Percentiles rank a stretch among this genome's conserved stretches.
Evolutionary conservation across 2,113 vertebrate species (phyloP).

Genomic region (Gadus chalcogrammus): DNA sequence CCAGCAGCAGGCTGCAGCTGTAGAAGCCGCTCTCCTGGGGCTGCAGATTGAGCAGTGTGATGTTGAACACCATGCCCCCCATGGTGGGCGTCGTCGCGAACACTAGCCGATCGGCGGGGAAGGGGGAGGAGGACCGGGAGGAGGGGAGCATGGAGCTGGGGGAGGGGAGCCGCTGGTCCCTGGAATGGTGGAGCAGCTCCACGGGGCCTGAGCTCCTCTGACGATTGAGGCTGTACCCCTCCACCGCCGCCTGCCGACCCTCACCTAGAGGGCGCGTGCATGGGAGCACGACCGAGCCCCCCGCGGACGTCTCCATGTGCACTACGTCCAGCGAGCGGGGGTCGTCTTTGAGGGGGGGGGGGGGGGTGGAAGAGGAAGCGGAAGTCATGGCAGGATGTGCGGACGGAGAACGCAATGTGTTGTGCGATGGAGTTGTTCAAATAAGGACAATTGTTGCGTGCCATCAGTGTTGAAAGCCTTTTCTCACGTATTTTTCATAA

Average conservation of each 20-base stretch:
- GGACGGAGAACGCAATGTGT: neutral
- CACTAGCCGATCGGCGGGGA: slow-evolving; percentile 35
- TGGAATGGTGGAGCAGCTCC: slow-evolving; percentile 59
- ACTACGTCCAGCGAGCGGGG: slow-evolving; percentile 10
- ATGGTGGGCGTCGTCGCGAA: slow-evolving; percentile 32
- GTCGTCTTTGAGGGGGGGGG: slow-evolving; percentile 37
- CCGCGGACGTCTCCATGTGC: slow-evolving; percentile 44
- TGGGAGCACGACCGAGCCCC: slow-evolving; percentile 54
- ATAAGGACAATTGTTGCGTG: neutral
- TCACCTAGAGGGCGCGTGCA: slow-evolving; percentile 32
- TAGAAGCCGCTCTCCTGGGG: slow-evolving; percentile 59
- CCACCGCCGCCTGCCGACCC: slow-evolving; percentile 23
- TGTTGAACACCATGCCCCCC: slow-evolving; percentile 44
- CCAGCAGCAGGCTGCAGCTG: slow-evolving; percentile 62
- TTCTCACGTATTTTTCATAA: no score
- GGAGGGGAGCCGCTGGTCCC: slow-evolving; percentile 9
- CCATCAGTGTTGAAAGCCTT: no score
- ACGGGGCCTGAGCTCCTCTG: slow-evolving; percentile 22
- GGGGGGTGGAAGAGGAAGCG: neutral
- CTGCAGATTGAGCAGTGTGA: slow-evolving; percentile 60
- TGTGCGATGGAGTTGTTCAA: neutral
- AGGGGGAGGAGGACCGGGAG: slow-evolving; percentile 3
- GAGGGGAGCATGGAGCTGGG: neutral
- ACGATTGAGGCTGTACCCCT: slow-evolving; percentile 55
- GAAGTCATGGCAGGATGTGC: slow-evolving; percentile 5